Conservation (phyloP, 2,888 invertebrate species). For the Tinea trinotella region DNA sequence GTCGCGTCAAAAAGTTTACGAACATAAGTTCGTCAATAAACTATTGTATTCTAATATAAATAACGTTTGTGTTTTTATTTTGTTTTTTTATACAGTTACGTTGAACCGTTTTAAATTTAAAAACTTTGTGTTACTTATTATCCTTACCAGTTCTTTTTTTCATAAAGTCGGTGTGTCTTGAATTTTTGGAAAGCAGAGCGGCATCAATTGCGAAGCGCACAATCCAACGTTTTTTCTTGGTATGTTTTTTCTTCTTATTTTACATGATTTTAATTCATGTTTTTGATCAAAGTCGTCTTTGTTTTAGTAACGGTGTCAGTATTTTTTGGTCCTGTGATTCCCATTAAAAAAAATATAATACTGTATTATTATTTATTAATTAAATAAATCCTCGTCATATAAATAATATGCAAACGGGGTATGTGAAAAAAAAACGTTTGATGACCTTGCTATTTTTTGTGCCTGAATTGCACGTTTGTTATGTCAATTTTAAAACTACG, state of each 20-base stretch:
- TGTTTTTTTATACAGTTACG: background rate
- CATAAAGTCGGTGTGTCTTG: slow-evolving; percentile 37
- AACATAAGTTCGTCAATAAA: slow-evolving; percentile 2
- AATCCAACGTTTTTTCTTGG: slow-evolving; percentile 6
- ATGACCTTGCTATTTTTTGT: no score
- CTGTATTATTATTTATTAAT: no score
- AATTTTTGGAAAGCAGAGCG: slow-evolving; percentile 58
- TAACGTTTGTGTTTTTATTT: background rate
- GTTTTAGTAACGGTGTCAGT: no score
- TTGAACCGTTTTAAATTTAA: background rate
- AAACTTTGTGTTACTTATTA: slow-evolving; percentile 19
- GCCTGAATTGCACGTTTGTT: no score
- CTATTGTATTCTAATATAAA: background rate
- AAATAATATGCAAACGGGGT: no score
- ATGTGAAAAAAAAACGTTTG: no score
- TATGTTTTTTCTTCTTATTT: slow-evolving; percentile 9
- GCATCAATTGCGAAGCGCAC: slow-evolving; percentile 40
- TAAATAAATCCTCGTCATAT: no score
- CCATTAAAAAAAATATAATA: no score
- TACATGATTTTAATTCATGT: background rate
- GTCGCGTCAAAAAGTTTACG: slow-evolving; percentile 12
- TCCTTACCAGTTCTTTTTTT: slow-evolving; percentile 32
- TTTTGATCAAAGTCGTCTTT: no score
- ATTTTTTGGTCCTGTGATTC: no score
- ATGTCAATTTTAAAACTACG: no score